Base-by-base conservation (phyloP, 2,797 vertebrate species). In the Antennarius maculatus region DNA sequence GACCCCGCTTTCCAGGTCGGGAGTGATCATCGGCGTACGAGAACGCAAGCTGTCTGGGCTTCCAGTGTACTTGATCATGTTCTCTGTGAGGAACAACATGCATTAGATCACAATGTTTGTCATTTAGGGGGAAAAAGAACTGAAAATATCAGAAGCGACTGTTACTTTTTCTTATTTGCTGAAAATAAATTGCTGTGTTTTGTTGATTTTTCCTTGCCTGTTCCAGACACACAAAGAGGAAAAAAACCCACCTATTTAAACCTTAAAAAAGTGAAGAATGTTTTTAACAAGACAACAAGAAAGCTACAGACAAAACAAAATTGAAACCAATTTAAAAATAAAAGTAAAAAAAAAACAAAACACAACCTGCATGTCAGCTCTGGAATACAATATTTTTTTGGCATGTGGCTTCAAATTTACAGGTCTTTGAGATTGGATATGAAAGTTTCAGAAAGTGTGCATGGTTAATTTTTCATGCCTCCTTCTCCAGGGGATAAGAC, bases 21-120 rank as follows among this genome's bases (percentile, higher is more conserved):
- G 97, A 0, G 97, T 99, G 91, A 99, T 98, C 97, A 99, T 99
- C 31, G 97, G 97, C 0, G 97, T 96, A 61, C 97, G 95, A 0
- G 98, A 98, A 4, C 98, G 97, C 78, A 99, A 94, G 83, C 97
- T 99, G 89, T 99, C 98, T 0, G 98, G 98, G 76, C 98, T 99
- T 59, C 98, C 98, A 0, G 98, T 97, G 90, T 98, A 98, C 71
- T 96, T 96, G 88, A 99, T 99, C 96, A 99, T 98, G 82, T 98
- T 99, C 72, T 99, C 98, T 99, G 95, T 55, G 43, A 42, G 68
- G 48, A 67, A 66, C 46, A 75, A 66, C 34, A 54, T 6, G 31
- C 27, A 64, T 61, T 17, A 59, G 49, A 41, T 66, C 41, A 66
- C 31, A 7, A 13, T 4, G 42, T 15, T 3, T 13, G 14, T 43